Conservation (phyloP, 2,113 vertebrate species). For the Rhegmatorhina hoffmannsi region DNA sequence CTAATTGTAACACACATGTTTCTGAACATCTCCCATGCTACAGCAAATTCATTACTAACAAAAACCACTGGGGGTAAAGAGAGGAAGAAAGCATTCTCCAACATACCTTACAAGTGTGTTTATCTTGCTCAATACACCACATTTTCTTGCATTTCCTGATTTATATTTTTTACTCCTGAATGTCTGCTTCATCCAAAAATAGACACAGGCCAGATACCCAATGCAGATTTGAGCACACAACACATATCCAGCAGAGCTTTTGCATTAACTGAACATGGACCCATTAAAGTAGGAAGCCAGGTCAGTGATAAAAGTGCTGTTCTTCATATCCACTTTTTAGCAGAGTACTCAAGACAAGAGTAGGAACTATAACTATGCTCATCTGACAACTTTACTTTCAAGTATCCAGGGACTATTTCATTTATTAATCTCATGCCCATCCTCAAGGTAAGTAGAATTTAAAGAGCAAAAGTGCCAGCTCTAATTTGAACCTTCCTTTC, state of each 20-base stretch:
- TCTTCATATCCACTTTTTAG: background rate
- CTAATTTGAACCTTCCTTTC: background rate
- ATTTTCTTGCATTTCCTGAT: constrained; percentile 30
- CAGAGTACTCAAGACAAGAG: background rate
- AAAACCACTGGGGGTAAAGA: background rate
- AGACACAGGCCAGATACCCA: background rate
- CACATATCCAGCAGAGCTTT: background rate
- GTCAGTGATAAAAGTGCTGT: background rate
- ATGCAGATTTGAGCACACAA: background rate
- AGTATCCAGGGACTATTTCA: background rate
- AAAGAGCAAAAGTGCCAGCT: background rate
- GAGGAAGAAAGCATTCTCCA: background rate
- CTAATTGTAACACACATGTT: background rate
- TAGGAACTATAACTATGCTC: background rate
- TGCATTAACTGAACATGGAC: background rate
- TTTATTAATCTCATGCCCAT: background rate
- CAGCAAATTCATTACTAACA: background rate
- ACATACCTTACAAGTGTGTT: background rate
- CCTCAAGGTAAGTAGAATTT: background rate
- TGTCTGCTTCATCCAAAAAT: background rate
- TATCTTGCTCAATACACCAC: background rate
- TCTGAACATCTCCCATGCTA: background rate
- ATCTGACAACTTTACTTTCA: background rate
- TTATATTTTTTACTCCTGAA: constrained; percentile 20
- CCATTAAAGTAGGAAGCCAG: background rate